A percentile compares a stretch with the other conserved stretches of the same genome.
These are phyloP conservation scores for Melitaea athalia DNA, from an alignment of 2,888 invertebrate species.

Conservation along the genomic window DNA sequence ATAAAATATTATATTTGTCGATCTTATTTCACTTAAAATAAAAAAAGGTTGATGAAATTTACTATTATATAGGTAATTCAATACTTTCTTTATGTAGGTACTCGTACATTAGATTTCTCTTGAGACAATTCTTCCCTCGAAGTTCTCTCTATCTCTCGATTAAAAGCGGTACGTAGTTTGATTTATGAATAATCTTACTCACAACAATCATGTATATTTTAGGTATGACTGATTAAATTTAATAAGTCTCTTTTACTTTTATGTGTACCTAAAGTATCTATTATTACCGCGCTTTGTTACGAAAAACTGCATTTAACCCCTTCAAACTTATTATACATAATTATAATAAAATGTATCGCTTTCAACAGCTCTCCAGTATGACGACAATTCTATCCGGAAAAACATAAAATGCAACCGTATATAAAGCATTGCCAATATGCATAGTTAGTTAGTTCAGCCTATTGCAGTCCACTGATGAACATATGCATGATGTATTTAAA, in stretches of 20 bases:
- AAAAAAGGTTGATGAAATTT: not conserved
- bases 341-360: too few relatives aligned
- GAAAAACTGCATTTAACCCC: too few relatives aligned
- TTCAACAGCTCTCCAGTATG: too few relatives aligned
- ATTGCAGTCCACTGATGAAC: too few relatives aligned
- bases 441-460: too few relatives aligned
- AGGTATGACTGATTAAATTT: not conserved
- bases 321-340: too few relatives aligned
- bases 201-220: not conserved
- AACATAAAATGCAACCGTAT: too few relatives aligned
- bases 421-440: too few relatives aligned
- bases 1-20: too few relatives aligned
- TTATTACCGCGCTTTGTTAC: too few relatives aligned
- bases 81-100: not conserved
- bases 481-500: slow-evolving; percentile 13
- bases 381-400: too few relatives aligned
- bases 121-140: slow-evolving; percentile 26
- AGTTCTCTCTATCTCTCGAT: slow-evolving; percentile 21
- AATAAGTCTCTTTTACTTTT: not conserved
- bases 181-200: slow-evolving; percentile 5
- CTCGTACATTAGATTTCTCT: slow-evolving; percentile 10
- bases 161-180: slow-evolving; percentile 19
- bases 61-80: slow-evolving; percentile 6
- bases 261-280: not conserved
- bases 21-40: not conserved